Base-by-base conservation (phyloP, 2,113 vertebrate genomes). In the Lipophrys pholis region DNA sequence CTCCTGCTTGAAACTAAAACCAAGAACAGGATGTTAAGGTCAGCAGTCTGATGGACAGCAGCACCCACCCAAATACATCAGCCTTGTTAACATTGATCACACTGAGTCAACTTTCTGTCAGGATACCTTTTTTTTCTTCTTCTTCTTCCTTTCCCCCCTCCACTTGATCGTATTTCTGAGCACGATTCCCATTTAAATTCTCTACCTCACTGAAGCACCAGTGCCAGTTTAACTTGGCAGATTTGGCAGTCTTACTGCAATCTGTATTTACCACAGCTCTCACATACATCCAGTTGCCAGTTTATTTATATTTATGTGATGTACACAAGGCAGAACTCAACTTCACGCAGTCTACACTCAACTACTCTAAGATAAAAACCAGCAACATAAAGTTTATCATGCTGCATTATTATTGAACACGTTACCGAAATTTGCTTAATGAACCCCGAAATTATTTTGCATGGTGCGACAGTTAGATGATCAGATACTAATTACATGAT, bases 21-120 rank as follows among this genome's bases (percentile, higher is more conserved):
- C 7, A 42, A 42, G 41, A 42, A 7, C 7, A 42, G 41, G 41
- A 10, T 42, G 41, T 42, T 42, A 10, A 42, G 41, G 41, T 42
- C 41, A 42, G 41, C 41, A 42, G 41, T 42, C 41, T 42, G 41
- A 42, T 42, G 41, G 10, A 42, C 41, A 42, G 41, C 41, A 42
- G 41, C 41, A 42, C 7, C 10, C 10, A 42, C 41, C 41, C 7
- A 42, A 50, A 51, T 15, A 12, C 17, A 15, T 64, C 52, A 21
- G 43, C 49, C 64, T 48, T 58, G 0, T 62, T 69, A 30, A 55
- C 50, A 62, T 51, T 56, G 66, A 69, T 69, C 65, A 46, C 30
- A 56, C 6, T 10, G n/a, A 42, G 49, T 69, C 16, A 49, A 55
- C 17, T 46, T 30, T 8, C 42, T 35, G 11, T 69, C 49, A 17